Base-by-base conservation (phyloP, 1,140 invertebrate species). In the Nephila pilipes region DNA sequence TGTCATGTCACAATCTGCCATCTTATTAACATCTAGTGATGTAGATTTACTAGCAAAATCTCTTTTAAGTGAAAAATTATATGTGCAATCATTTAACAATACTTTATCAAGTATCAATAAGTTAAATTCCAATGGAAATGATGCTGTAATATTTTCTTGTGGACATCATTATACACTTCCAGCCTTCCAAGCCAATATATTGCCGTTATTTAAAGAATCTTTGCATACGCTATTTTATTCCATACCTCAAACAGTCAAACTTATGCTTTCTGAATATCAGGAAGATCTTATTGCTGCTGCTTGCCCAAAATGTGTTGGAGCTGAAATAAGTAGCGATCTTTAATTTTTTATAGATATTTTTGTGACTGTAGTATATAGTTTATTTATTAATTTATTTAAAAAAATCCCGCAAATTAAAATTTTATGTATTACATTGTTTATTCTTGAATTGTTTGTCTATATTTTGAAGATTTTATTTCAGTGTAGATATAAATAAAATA, bases 141-240 rank as follows among this genome's bases (percentile, higher is more conserved):
- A 94, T 80, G 60, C 80, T 38, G 63, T 92, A 5, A 60, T 94
- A 54, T 94, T 94, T 58, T 93, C 94, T 16, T 94, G 94, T 80
- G 94, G 94, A 63, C 94, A 94, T 87, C 36, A 94, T 75, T 87
- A 93, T 57, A 93, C 94, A 16, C 38, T 79, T 90, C 25, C 87
- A 38, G 25, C 36, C 4, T 93, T 94, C 36, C 85, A 90, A 18
- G 22, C 90, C 5, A 89, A 54, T 81, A 46, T 94, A 63, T 79
- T 92, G 10, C 58, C 90, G 10, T 69, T 32, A 38, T 94, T 94
- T 87, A 90, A 92, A 57, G 93, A 94, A 80, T 90, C 90, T 14
- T 65, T 92, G 57, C 81, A 87, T 8, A 36, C 25, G 10, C 22
- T 93, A 16, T 69, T 46, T 58, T 87, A 87, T 87, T 87, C 83